Evolutionary conservation across 2,797 vertebrate genomes (phyloP).

Genomic region (Acipenser ruthenus): DNA sequence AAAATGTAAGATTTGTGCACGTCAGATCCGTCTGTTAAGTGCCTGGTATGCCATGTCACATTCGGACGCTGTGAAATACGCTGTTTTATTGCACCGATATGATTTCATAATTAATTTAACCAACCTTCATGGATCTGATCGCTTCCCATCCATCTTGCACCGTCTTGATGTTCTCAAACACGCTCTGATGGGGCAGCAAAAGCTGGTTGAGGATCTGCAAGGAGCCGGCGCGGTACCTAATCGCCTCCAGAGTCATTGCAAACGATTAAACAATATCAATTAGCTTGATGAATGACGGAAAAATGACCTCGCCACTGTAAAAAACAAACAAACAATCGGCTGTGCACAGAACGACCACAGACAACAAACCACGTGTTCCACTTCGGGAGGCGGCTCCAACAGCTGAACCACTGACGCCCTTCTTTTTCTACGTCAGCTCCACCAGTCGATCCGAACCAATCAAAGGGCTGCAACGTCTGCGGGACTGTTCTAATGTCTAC

Average conservation of each 20-base stretch:
- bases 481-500: too few relatives aligned
- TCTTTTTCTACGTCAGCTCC: slow-evolving; percentile 3
- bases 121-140: slow-evolving; percentile 86
- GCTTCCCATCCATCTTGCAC: slow-evolving; percentile 76
- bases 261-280: not conserved
- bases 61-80: too few relatives aligned
- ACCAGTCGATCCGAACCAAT: too few relatives aligned
- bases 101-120: not conserved
- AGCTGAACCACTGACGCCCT: not conserved
- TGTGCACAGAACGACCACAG: not conserved
- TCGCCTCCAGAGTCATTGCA: slow-evolving; percentile 74
- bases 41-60: too few relatives aligned
- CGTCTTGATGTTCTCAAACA: slow-evolving; percentile 65
- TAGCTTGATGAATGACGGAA: not conserved
- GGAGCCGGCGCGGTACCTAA: slow-evolving; percentile 77
- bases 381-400: not conserved
- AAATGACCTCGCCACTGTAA: too few relatives aligned
- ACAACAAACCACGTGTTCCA: not conserved
- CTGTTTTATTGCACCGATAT: too few relatives aligned
- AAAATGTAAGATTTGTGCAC: too few relatives aligned
- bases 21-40: too few relatives aligned
- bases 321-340: not conserved
- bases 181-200: slow-evolving; percentile 71
- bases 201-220: slow-evolving; percentile 85
- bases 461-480: too few relatives aligned